Percentiles rank a stretch among this genome's conserved stretches.
phyloP scores from a whole-genome alignment of 92 coral and sea anemone genomes.

The Ricordea florida region DNA sequence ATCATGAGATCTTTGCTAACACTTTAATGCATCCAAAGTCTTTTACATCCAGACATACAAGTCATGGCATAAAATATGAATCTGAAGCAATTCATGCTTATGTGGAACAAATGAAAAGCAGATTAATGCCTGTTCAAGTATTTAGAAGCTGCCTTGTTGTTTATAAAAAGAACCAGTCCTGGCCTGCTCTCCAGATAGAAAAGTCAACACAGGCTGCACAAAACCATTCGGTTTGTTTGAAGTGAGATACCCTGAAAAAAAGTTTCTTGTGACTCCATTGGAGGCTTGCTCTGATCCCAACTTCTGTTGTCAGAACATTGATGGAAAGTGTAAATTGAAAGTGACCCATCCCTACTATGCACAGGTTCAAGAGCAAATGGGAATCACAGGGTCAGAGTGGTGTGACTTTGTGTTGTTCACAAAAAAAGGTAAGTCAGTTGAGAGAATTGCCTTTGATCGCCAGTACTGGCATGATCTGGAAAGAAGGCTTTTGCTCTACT shows the following conservation, averaged over 20 bases:
- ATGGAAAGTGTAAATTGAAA: conserved; percentile 56
- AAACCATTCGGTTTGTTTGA: conserved; percentile 19
- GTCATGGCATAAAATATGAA: conserved; percentile 48
- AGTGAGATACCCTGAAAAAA: conserved; percentile 23
- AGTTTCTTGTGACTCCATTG: conserved; percentile 50
- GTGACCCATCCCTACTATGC: conserved; percentile 37
- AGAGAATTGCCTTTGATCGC: conserved; percentile 45
- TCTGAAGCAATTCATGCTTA: conserved; percentile 31
- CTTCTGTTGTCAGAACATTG: conserved; percentile 48
- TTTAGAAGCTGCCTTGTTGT: conserved; percentile 31
- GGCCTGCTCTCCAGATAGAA: conserved; percentile 56
- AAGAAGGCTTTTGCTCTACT: conserved; percentile 16
- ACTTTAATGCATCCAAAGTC: conserved; percentile 27
- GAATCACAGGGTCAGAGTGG: conserved; percentile 58
- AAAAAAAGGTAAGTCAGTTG: conserved; percentile 50
- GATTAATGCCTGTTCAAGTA: conserved; percentile 5
- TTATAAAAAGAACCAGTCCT: conserved; percentile 19
- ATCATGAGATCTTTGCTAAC: conserved; percentile 32
- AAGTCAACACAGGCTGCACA: conserved; percentile 22
- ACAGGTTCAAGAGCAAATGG: conserved; percentile 66
- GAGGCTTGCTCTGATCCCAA: conserved; percentile 56
- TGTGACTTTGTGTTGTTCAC: conserved; percentile 55
- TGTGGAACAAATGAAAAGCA: conserved; percentile 35
- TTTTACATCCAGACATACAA: conserved; percentile 20
- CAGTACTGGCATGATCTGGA: conserved; percentile 30